Percentiles rank a stretch among this genome's conserved stretches.
These are phyloP conservation scores for Chironomus striatipennis DNA, from an alignment of 1,140 invertebrate species.

Conservation along the genomic window DNA sequence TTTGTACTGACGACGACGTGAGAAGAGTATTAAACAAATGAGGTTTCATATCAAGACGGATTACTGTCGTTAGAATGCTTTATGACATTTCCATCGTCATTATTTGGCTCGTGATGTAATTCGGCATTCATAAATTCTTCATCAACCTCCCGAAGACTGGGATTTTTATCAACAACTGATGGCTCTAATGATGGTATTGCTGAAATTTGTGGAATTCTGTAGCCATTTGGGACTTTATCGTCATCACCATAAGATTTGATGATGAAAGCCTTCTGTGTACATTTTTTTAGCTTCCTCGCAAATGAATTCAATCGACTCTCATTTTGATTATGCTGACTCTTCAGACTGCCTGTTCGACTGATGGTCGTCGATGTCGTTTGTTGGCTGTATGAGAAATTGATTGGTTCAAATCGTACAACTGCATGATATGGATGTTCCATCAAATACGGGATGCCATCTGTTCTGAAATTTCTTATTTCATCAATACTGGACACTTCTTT, in stretches of 20 bases:
- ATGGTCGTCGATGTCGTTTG: slow-evolving; percentile 1
- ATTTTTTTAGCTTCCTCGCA: slow-evolving; percentile 24
- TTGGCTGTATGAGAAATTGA: neutral
- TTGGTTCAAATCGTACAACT: neutral
- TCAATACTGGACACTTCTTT: slow-evolving; percentile 11
- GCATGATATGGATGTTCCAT: neutral
- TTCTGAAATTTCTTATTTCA: slow-evolving; percentile 20
- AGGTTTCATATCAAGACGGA: neutral
- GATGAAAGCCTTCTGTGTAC: slow-evolving; percentile 16
- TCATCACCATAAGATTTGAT: slow-evolving; percentile 27
- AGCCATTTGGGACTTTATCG: slow-evolving; percentile 26
- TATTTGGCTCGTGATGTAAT: slow-evolving; percentile 52
- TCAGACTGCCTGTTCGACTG: neutral
- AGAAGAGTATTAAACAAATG: slow-evolving; percentile 41
- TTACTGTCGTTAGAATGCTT: neutral
- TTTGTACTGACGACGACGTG: too few relatives aligned
- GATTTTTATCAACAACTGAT: too few relatives aligned
- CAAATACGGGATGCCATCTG: neutral
- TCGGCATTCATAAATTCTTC: slow-evolving; percentile 55
- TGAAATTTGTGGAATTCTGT: too few relatives aligned
- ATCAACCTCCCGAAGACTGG: too few relatives aligned
- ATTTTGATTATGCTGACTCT: slow-evolving; percentile 32
- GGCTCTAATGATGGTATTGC: too few relatives aligned
- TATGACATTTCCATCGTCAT: slow-evolving; percentile 46
- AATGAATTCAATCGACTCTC: neutral